Evolutionary conservation across 2,113 vertebrate species (phyloP), one percentile per base, ranked within the genome.

Genomic region (Hassar affinis): DNA sequence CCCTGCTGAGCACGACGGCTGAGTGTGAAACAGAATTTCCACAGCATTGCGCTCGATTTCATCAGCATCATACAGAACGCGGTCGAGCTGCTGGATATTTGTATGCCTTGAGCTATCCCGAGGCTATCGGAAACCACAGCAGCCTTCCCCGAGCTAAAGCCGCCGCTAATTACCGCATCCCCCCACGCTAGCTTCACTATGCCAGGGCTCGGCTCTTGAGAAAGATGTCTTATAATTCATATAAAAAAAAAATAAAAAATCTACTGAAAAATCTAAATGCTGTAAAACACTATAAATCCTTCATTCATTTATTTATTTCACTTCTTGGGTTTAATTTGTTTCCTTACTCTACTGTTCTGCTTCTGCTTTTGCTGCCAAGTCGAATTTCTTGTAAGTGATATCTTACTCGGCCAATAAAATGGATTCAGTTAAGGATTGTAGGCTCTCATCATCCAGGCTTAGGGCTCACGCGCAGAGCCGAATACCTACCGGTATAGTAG

Each of bases 401-500:
- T 77, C 74, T 77, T 38, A 77, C 74, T 77, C 6, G 10, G 45
- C 69, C 69, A 74, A 74, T 49, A 49, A 74, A 74, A 74, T 51
- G 69, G 74, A 56, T 77, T 77, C 27, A 35, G 74, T 54, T 76
- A 54, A 56, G 20, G 35, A 35, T 33, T 22, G 72, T 33, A 76
- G 49, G 20, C 56, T 12, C 59, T 20, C 17, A 79, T 79, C 38
- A 64, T 33, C 15, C 57, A 47, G 57, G n/a, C 9, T 68, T 9
- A 51, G 0, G 45, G 11, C 78, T 30, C 25, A 30, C 0, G 2
- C 35, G 45, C n/a, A 2, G 78, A 38, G 74, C 86, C n/a, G 62
- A 42, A 51, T 61, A 69, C 94, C 88, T 88, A 99, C 98, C 98
- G 18, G 94, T 90, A 0, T 98, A 99, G 89, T 99, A 99, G 61